These are phyloP conservation scores for Melanotaenia duboulayi DNA, from an alignment of 2,113 vertebrate species.

Conservation along the genomic window DNA sequence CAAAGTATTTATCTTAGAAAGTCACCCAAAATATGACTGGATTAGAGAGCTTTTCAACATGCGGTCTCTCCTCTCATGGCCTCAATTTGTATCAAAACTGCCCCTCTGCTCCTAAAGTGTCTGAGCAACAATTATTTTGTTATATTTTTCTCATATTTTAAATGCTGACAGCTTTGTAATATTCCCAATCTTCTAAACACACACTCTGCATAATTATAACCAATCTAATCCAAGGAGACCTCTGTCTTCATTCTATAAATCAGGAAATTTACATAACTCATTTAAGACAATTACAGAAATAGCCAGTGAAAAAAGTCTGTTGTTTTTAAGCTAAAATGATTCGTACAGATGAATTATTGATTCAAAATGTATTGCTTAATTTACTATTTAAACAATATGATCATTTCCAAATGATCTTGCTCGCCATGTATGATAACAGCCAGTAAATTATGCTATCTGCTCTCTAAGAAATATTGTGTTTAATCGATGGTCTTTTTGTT, in stretches of 20 bases:
- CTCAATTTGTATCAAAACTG: conserved; percentile 60
- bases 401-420: not conserved
- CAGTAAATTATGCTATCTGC: conserved; percentile 7
- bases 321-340: conserved; percentile 17
- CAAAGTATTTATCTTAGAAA: conserved; percentile 77
- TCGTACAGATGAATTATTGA: conserved; percentile 35
- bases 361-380: conserved; percentile 37
- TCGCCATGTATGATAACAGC: conserved; percentile 13
- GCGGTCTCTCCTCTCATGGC: conserved; percentile 62
- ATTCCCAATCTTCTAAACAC: conserved; percentile 17
- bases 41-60: conserved; percentile 70
- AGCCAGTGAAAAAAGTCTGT: conserved; percentile 15
- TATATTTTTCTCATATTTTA: conserved; percentile 21
- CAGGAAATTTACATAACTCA: conserved; percentile 20
- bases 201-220: not conserved
- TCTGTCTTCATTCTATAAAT: not conserved
- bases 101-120: conserved; percentile 33
- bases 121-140: conserved; percentile 8
- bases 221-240: not conserved
- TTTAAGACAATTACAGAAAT: conserved; percentile 32
- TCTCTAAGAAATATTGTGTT: not conserved
- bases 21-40: conserved; percentile 72
- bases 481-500: conserved; percentile 7
- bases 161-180: not conserved
- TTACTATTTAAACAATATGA: conserved; percentile 29